Evolutionary conservation across 2,797 vertebrate species (phyloP), one percentile per base, ranked within the genome.

Genomic region (Eurystomus glaucurus): DNA sequence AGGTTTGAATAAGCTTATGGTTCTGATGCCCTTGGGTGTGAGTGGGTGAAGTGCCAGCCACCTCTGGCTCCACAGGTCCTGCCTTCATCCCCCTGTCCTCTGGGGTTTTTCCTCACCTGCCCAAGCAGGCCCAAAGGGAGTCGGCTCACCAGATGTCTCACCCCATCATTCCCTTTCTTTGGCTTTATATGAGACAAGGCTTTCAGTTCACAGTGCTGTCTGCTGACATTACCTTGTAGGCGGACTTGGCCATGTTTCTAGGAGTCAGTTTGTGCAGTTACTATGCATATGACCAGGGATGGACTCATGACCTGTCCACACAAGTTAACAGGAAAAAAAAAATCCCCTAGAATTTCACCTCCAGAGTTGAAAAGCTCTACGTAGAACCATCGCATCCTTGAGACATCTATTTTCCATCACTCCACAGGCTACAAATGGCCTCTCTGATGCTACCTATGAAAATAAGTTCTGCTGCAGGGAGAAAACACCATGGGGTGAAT

Each of bases 211-310:
- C n/a, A 55, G 55, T 26, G 28, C 54, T 50, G 1, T 10, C 33
- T 25, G 45, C 25, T 65, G 41, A 21, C 14, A 2, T 22, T 35
- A 43, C n/a, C 31, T 50, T 46, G 22, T 31, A 58, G n/a, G 37
- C 12, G 60, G 28, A 43, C 31, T 55, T 12, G 28, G 35, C n/a
- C 7, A 0, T 15, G 26, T 26, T 86, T 58, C 52, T 89, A 48
- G 33, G 21, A 17, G 18, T 35, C 33, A 8, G 2, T 65, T 80
- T 62, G 37, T 14, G 17, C 19, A 14, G 18, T 54, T 69, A 16
- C 8, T n/a, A 3, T 35, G 7, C 17, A 13, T 2, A 0, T 4
- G 9, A n/a, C 21, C 20, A 31, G 43, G 33, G 74, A 23, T 4
- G 55, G 41, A 35, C 11, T 17, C 22, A 19, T 19, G 31, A 48